Conservation (phyloP, 1,140 invertebrate genomes). For the Eumeta japonica region DNA sequence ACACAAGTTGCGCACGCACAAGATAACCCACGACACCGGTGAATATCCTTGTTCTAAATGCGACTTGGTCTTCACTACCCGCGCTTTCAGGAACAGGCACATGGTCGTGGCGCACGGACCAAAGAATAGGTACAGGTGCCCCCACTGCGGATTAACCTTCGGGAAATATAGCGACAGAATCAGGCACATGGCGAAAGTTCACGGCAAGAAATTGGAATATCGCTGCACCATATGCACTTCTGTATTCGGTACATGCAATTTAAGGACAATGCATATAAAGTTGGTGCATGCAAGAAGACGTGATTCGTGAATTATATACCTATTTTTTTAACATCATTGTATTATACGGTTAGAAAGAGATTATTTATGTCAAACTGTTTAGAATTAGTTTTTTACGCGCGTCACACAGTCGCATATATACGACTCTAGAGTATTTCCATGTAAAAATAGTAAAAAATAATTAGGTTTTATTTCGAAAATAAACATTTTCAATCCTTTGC, state of each 20-base stretch:
- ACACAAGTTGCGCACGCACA: constrained; percentile 52
- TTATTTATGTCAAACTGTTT: neutral
- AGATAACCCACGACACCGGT: constrained; percentile 51
- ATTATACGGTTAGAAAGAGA: too few relatives aligned
- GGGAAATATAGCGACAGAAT: constrained; percentile 26
- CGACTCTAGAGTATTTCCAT: too few relatives aligned
- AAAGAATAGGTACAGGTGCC: constrained; percentile 29
- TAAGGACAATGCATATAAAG: constrained; percentile 25
- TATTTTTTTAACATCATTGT: too few relatives aligned
- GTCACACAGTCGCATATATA: too few relatives aligned
- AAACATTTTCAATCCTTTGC: too few relatives aligned
- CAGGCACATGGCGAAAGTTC: constrained; percentile 25
- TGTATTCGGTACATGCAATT: constrained; percentile 19
- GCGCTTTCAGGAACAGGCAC: constrained; percentile 20
- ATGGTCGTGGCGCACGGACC: constrained; percentile 18
- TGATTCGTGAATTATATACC: too few relatives aligned
- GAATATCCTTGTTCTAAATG: constrained; percentile 73
- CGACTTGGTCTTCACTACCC: constrained; percentile 60
- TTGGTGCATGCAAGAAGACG: constrained; percentile 22
- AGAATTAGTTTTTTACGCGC: too few relatives aligned
- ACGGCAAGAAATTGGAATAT: constrained; percentile 30
- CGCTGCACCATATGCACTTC: constrained; percentile 25
- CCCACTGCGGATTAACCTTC: constrained; percentile 24
- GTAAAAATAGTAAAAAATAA: too few relatives aligned
- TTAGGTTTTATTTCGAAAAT: too few relatives aligned